phyloP scores from a whole-genome alignment of 2,888 invertebrate species.

The Papilio protenor region DNA sequence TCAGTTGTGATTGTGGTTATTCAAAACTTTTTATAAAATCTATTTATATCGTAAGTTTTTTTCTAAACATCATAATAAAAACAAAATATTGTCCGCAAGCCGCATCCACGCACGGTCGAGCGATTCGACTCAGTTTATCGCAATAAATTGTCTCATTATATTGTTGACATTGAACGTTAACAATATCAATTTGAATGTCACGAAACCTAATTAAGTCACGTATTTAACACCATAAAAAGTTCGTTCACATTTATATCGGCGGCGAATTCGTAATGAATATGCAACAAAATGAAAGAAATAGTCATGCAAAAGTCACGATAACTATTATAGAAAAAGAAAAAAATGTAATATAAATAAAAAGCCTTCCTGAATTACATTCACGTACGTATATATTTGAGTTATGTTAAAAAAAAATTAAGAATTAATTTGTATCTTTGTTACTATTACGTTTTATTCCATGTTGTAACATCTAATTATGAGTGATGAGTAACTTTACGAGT shows the following conservation, averaged over 20 bases:
- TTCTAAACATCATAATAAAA: slow-evolving; percentile 1
- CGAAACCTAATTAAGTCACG: slow-evolving; percentile 47
- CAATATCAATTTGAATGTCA: slow-evolving; percentile 37
- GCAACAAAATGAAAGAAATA: background rate
- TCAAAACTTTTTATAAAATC: background rate
- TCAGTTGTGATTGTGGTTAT: background rate
- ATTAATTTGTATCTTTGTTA: background rate
- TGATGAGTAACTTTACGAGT: slow-evolving; percentile 35
- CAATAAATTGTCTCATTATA: slow-evolving; percentile 44
- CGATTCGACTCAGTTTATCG: slow-evolving; percentile 18
- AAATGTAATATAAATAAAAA: background rate
- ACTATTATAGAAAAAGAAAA: background rate
- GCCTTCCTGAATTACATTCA: background rate
- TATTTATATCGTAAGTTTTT: slow-evolving; percentile 7
- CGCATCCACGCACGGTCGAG: slow-evolving; percentile 16
- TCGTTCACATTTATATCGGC: slow-evolving; percentile 49
- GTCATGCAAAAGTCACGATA: background rate
- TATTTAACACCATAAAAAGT: slow-evolving; percentile 42
- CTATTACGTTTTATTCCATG: slow-evolving; percentile 19
- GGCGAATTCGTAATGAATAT: slow-evolving; percentile 46
- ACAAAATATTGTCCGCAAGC: slow-evolving; percentile 10
- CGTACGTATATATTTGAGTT: background rate
- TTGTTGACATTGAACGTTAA: slow-evolving; percentile 48
- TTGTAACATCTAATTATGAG: slow-evolving; percentile 34
- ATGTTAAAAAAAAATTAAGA: background rate